Base-by-base conservation (phyloP, 2,888 invertebrate species). In the Horisme vitalbata region DNA sequence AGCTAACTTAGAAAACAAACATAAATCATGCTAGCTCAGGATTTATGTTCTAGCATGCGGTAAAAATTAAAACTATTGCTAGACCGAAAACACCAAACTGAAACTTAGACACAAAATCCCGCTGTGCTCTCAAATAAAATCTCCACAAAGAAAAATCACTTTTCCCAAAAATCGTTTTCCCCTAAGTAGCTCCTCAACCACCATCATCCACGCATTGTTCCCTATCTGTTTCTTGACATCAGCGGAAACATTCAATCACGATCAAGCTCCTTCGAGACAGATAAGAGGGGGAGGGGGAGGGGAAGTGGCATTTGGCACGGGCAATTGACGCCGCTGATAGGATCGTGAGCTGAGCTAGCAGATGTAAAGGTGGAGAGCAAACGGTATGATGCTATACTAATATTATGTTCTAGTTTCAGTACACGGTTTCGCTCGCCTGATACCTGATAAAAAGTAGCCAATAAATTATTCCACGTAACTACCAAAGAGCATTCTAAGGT, bases 301-400 rank as follows among this genome's bases (percentile, higher is more conserved):
- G 83, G 79, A 83, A 82, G 86, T 83, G 83, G 85, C 84, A 83
- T 88, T 87, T 89, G 90, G 90, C 90, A 90, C 90, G 89, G 85
- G 90, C 90, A 88, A 90, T 90, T 90, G 90, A 89, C 87, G 87
- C 75, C 76, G 69, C 81, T 90, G 90, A 90, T 90, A 90, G 87
- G 79, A 90, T 90, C 90, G 82, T 71, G 71, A 79, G 87, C 88
- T 89, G 87, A 87, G 75, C 75, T 79, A 73, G 88, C 88, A 85
- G 73, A 77, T 75, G 66, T 69, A 64, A 73, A 79, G 47, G 23
- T 33, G 28, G 20, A 24, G 21, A 38, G 21, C 28, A 28, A 28
- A 9, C 2, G 28, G 6, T 26, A 4, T 3, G 10, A 4, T 11
- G 1, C 4, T 3, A 11, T 26, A 11, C 8, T 5, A 26, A 26